Evolutionary conservation across 2,888 invertebrate genomes (phyloP).

Genomic region (Argyra leucocephala): DNA sequence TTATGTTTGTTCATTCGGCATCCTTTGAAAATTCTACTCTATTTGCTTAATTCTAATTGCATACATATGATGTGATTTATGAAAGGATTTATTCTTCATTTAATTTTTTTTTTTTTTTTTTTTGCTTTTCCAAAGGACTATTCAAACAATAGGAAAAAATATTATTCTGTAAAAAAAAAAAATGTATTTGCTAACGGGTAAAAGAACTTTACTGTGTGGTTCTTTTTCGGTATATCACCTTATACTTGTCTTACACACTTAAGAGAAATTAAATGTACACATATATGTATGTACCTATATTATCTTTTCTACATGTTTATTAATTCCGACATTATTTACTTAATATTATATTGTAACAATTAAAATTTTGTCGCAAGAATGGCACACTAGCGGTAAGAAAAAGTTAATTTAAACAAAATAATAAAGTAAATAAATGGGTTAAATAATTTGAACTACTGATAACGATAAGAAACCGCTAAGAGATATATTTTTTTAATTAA

Average conservation of each 20-base stretch:
- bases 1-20: too few relatives aligned
- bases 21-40: not conserved
- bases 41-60: not conserved
- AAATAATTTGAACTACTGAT: too few relatives aligned
- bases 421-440: too few relatives aligned
- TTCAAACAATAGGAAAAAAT: not conserved
- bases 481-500: too few relatives aligned
- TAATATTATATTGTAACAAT: too few relatives aligned
- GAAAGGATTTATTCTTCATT: too few relatives aligned
- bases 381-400: not conserved
- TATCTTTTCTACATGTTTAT: not conserved
- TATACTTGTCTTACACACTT: not conserved
- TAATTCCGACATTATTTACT: not conserved
- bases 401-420: not conserved
- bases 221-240: not conserved
- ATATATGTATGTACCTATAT: not conserved
- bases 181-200: not conserved
- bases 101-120: not conserved
- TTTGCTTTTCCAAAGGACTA: not conserved
- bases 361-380: conserved; percentile 6
- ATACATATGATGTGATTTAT: not conserved
- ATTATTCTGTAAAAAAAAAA: not conserved
- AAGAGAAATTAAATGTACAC: too few relatives aligned
- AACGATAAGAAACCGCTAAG: too few relatives aligned
- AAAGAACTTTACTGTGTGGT: not conserved